phyloP scores from a whole-genome alignment of 2,888 invertebrate species.

The Scaptomyza parva region DNA sequence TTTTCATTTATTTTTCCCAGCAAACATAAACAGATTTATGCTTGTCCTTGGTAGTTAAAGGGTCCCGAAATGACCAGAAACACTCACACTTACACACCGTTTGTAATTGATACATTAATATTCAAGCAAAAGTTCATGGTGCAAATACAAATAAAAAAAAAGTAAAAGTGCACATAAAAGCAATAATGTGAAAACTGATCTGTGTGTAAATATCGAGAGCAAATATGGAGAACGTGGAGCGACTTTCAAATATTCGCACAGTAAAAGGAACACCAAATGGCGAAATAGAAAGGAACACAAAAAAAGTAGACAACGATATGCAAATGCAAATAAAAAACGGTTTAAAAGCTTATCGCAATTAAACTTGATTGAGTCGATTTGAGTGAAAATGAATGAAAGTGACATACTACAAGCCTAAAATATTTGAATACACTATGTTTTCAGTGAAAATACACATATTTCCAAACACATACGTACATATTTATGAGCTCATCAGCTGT shows the following conservation, averaged over 20 bases:
- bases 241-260: slow-evolving; percentile 10
- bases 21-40: slow-evolving; percentile 3
- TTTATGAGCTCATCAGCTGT: slow-evolving; percentile 34
- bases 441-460: not conserved
- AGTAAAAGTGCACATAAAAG: not conserved
- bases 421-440: not conserved
- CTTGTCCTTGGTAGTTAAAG: slow-evolving; percentile 4
- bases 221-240: not conserved
- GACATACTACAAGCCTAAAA: not conserved
- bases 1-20: slow-evolving; percentile 1
- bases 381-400: slow-evolving; percentile 18
- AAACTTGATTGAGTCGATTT: slow-evolving; percentile 15
- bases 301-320: not conserved
- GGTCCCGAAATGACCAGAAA: not conserved
- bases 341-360: slow-evolving; percentile 13
- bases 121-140: not conserved
- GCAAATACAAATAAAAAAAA: slow-evolving; percentile 3
- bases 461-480: not conserved
- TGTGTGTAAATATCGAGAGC: not conserved
- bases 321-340: slow-evolving; percentile 5
- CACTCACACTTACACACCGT: slow-evolving; percentile 2
- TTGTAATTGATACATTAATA: slow-evolving; percentile 23
- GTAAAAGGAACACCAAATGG: not conserved
- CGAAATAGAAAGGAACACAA: not conserved
- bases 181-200: slow-evolving; percentile 8